These are phyloP conservation scores for Heteronetta atricapilla DNA, from an alignment of 2,113 vertebrate genomes.

Conservation along the genomic window DNA sequence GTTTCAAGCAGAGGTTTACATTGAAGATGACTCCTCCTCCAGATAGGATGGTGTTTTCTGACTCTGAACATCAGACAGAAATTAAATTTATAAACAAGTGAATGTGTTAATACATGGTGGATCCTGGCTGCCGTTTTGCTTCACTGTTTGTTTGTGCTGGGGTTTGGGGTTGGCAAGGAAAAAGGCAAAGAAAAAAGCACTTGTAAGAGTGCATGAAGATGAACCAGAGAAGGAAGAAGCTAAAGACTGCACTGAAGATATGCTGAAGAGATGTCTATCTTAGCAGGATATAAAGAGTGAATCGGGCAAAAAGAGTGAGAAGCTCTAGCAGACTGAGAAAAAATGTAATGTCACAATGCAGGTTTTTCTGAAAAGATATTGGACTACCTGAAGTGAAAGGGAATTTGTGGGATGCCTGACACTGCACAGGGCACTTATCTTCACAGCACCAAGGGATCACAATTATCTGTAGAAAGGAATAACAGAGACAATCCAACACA, in stretches of 20 bases:
- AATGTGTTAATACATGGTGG: neutral
- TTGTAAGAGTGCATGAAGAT: fast-evolving
- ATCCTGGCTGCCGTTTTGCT: neutral
- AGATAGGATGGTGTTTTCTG: neutral
- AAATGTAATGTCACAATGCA: neutral
- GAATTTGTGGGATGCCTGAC: neutral
- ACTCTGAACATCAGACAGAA: neutral
- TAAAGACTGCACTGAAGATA: neutral
- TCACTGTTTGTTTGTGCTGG: neutral
- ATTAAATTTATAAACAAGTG: neutral
- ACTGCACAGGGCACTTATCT: neutral
- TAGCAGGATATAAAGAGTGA: neutral
- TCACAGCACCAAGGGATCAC: neutral
- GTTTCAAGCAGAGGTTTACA: neutral
- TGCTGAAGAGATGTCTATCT: neutral
- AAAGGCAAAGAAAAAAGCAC: neutral
- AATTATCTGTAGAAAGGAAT: neutral
- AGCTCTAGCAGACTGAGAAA: neutral
- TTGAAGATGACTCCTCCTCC: neutral
- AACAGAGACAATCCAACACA: neutral
- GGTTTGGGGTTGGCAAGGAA: neutral
- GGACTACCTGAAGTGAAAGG: neutral
- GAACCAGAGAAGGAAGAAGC: fast-evolving
- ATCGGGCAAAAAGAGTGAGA: neutral
- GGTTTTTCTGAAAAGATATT: neutral